Base-by-base conservation (phyloP, 2,113 vertebrate species). In the Fulmarus glacialis region DNA sequence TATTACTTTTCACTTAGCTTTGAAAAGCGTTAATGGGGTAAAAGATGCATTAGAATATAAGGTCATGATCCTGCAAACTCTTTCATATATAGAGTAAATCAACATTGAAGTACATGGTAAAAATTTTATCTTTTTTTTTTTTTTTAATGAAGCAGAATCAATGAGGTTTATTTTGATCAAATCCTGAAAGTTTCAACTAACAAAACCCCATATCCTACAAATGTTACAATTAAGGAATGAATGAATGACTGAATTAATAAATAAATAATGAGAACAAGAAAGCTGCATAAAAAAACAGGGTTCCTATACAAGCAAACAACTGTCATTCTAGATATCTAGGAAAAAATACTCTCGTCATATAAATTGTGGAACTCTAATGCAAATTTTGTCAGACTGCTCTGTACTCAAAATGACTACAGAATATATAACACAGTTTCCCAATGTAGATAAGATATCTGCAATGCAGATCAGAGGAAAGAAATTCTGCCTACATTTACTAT, bases 381-480 rank as follows among this genome's bases (percentile, higher is more conserved):
- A 93, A 56, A 87, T 91, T 87, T 64, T 87, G 11, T 84, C 43
- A 90, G 43, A 14, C 36, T 95, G 29, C 8, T 85, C 21, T 64
- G 48, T 82, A 72, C 26, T 77, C 27, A 73, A 40, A 93, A 88
- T 75, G 34, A 82, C 82, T 90, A 63, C 40, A 91, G 43, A 90
- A 90, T 82, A 88, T 77, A 27, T 58, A 94, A 48, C 18, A 60
- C n/a, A 85, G 32, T 68, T 87, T 81, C 58, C 40, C 4, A 10
- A 3, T 53, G 52, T 64, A 75, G 56, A 73, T 9, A 82, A 6
- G 29, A 30, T 60, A 94, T 96, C 90, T 97, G 90, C 93, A 97
- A 85, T 96, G 93, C 82, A 94, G 84, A 96, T 93, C 21, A 88
- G 74, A 90, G 82, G 86, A 94, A 93, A 45, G 60, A 91, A 85